A percentile compares a stretch with the other conserved stretches of the same genome.
phyloP scores from a whole-genome alignment of 2,797 vertebrate genomes.

The Acomys russatus region DNA sequence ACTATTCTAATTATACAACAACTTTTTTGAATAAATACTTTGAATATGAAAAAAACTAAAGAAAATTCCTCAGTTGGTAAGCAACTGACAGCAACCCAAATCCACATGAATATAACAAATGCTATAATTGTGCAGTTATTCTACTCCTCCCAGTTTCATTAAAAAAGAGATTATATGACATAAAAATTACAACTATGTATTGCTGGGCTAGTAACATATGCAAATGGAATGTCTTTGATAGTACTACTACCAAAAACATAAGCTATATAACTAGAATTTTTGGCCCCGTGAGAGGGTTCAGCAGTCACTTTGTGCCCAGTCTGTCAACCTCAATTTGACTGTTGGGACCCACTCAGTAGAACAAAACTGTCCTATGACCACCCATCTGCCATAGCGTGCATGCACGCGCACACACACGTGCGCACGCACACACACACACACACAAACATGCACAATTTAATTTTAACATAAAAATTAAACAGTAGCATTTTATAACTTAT shows the following conservation, averaged over 20 bases:
- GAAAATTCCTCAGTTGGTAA: neutral
- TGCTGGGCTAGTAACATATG: neutral
- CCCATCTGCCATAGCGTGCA: neutral
- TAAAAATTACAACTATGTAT: slow-evolving; percentile 1
- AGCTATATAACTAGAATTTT: neutral
- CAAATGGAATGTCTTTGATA: neutral
- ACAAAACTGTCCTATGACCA: neutral
- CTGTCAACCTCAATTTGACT: neutral
- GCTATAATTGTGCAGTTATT: neutral
- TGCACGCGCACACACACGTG: neutral
- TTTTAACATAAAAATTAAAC: neutral
- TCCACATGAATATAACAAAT: neutral
- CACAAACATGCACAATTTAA: neutral
- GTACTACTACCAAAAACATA: no score
- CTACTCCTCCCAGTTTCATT: neutral
- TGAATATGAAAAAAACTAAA: neutral
- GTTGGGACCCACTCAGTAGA: neutral
- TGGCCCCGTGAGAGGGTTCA: neutral
- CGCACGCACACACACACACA: neutral
- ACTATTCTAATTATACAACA: neutral
- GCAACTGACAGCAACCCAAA: neutral
- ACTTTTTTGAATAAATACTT: neutral
- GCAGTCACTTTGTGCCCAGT: neutral
- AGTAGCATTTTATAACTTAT: neutral
- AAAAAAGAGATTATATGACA: neutral